phyloP scores from a whole-genome alignment of 1,140 invertebrate genomes.

The Atopsyche davidsoni region DNA sequence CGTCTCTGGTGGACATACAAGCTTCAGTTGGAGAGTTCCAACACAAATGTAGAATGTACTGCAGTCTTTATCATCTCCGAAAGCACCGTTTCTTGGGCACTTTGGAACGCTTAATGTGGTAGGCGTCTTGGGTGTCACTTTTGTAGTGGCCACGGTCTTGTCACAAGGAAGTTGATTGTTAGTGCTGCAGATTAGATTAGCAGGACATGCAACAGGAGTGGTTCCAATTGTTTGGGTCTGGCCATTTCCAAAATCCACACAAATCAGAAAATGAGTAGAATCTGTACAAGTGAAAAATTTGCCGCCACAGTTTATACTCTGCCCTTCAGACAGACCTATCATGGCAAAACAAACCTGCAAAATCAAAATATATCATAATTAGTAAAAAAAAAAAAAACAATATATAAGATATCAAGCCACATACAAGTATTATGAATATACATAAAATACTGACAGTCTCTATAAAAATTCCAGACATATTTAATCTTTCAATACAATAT shows the following conservation, averaged over 20 bases:
- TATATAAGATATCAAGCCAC: too few relatives aligned
- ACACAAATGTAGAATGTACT: constrained; percentile 6
- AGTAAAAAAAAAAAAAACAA: too few relatives aligned
- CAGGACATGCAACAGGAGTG: constrained; percentile 37
- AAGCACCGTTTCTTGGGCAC: constrained; percentile 4
- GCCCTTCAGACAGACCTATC: too few relatives aligned
- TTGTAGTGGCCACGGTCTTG: not conserved
- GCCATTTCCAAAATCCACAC: constrained; percentile 41
- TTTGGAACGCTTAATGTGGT: not conserved
- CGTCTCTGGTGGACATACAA: not conserved
- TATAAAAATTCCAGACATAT: too few relatives aligned
- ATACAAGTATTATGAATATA: too few relatives aligned
- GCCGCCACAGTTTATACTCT: constrained; percentile 41
- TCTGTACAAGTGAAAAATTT: constrained; percentile 43
- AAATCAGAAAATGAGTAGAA: constrained; percentile 45
- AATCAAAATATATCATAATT: too few relatives aligned
- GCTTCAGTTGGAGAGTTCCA: not conserved
- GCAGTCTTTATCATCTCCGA: constrained; percentile 8
- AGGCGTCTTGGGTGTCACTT: not conserved
- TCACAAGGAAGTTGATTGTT: constrained; percentile 40
- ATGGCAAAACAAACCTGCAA: too few relatives aligned
- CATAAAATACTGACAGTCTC: too few relatives aligned
- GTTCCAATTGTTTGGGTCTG: constrained; percentile 38
- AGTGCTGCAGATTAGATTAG: constrained; percentile 32
- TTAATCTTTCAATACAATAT: too few relatives aligned